These are phyloP conservation scores for Crypturellus tataupa DNA, from an alignment of 2,797 vertebrate genomes.

Conservation along the genomic window DNA sequence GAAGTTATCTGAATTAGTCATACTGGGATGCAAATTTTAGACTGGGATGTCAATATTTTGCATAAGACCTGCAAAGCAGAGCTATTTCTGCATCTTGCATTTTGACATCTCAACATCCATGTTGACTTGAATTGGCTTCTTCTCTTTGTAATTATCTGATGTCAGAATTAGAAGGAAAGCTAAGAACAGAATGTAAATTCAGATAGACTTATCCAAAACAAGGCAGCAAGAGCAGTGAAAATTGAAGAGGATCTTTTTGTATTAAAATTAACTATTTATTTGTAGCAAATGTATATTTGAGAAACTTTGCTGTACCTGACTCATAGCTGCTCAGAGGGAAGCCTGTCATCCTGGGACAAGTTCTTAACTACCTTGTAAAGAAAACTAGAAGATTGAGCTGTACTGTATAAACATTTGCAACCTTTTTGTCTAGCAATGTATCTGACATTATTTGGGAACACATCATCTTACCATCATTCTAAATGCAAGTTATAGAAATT, in stretches of 20 bases:
- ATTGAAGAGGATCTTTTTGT: neutral
- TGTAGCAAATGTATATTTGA: neutral
- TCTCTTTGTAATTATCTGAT: slow-evolving; percentile 41
- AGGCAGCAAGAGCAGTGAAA: neutral
- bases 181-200: slow-evolving; percentile 6
- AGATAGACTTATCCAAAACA: neutral
- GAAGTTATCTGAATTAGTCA: slow-evolving; percentile 59
- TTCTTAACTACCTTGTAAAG: neutral
- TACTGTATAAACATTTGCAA: neutral
- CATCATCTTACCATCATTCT: neutral
- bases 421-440: neutral
- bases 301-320: neutral
- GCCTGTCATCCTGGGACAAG: neutral
- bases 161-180: slow-evolving; percentile 35
- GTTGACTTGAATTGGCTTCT: neutral
- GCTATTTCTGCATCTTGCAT: slow-evolving; percentile 26
- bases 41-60: neutral
- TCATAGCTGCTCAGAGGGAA: neutral
- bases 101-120: slow-evolving; percentile 40
- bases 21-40: slow-evolving; percentile 19
- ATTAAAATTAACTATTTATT: slow-evolving; percentile 29
- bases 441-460: slow-evolving; percentile 5
- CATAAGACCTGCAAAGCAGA: slow-evolving; percentile 48
- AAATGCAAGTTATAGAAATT: neutral
- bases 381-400: neutral